phyloP scores from a whole-genome alignment of 2,113 vertebrate genomes.

The Colius striatus region DNA sequence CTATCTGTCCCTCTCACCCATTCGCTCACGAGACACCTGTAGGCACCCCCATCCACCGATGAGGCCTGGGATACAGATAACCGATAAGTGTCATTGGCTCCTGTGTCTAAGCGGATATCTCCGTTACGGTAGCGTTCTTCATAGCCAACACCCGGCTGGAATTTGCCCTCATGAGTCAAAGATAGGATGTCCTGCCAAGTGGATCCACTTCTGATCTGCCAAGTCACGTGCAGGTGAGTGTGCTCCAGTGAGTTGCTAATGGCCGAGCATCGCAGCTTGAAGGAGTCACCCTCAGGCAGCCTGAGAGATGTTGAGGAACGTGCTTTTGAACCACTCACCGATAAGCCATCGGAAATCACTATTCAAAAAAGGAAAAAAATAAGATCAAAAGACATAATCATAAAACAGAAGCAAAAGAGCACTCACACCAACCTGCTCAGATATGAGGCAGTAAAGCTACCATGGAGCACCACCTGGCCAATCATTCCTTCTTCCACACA shows the following conservation, averaged over 20 bases:
- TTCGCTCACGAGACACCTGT: constrained; percentile 85
- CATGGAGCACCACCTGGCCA: background rate
- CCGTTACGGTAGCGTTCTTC: constrained; percentile 81
- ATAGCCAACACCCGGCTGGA: constrained; percentile 74
- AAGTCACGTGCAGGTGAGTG: constrained; percentile 88
- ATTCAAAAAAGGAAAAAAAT: background rate
- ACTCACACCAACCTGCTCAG: background rate
- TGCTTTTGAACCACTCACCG: constrained; percentile 68
- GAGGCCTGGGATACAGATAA: constrained; percentile 80
- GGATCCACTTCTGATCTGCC: constrained; percentile 78
- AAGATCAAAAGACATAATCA: background rate
- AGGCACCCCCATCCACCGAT: constrained; percentile 79
- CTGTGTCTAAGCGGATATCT: constrained; percentile 82
- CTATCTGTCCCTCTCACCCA: constrained; percentile 85
- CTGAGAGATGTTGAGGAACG: constrained; percentile 18
- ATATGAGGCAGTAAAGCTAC: background rate
- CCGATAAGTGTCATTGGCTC: constrained; percentile 75
- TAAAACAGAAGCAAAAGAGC: background rate
- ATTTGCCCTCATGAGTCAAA: constrained; percentile 83
- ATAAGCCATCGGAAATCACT: constrained; percentile 89
- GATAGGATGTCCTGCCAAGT: constrained; percentile 74
- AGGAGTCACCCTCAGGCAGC: constrained; percentile 83
- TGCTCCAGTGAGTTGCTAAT: constrained; percentile 74
- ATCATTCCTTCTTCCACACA: background rate
- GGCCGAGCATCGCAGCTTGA: constrained; percentile 85